These are phyloP conservation scores for Ceyx erithaca DNA, from an alignment of 2,797 vertebrate species.

Conservation along the genomic window DNA sequence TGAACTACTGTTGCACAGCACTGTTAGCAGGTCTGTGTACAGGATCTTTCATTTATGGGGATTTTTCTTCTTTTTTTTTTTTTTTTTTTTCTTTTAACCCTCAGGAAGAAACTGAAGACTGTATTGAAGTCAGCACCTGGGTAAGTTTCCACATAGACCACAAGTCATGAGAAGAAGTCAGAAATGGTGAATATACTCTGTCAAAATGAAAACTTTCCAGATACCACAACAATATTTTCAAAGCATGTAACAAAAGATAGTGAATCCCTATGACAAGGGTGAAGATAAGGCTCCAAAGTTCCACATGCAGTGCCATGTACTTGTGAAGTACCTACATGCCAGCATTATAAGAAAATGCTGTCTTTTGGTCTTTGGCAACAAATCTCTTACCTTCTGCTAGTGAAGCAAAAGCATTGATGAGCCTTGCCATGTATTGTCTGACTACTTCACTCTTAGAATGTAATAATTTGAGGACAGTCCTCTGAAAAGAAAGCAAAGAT, in stretches of 20 bases:
- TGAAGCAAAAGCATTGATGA: conserved; percentile 93
- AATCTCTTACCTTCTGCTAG: conserved; percentile 87
- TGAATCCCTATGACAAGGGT: not conserved
- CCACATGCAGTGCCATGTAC: not conserved
- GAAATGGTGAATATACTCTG: not conserved
- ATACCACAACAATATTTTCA: not conserved
- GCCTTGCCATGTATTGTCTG: conserved; percentile 89
- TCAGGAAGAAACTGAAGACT: not conserved
- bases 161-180: not conserved
- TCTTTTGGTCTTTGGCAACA: not conserved
- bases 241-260: not conserved
- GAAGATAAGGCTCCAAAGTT: not conserved
- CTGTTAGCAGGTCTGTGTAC: not conserved
- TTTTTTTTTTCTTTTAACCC: not conserved
- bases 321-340: not conserved
- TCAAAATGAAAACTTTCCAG: not conserved
- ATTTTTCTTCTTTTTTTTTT: not conserved
- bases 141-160: not conserved
- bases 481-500: conserved; percentile 72
- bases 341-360: not conserved
- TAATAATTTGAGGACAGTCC: conserved; percentile 84
- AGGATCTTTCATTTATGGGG: not conserved
- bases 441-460: conserved; percentile 87
- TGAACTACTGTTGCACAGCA: not conserved
- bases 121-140: not conserved